Conservation (phyloP, 2,113 vertebrate species). For the Eurystomus gularis region DNA sequence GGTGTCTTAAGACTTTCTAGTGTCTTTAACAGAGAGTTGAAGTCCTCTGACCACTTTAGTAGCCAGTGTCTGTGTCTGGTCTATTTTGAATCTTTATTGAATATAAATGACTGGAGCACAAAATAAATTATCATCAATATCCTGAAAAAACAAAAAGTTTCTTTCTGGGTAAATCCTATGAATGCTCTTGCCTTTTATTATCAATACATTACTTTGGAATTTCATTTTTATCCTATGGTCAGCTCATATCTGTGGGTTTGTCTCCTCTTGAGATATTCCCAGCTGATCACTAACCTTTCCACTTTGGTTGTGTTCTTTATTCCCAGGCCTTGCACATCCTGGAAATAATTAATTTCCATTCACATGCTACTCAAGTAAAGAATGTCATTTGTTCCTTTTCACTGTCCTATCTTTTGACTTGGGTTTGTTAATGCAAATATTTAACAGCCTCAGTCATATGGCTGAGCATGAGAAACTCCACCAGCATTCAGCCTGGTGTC, state of each 20-base stretch:
- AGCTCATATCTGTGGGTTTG: not conserved
- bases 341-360: not conserved
- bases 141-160: not conserved
- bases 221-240: not conserved
- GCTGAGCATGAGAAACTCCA: not conserved
- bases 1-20: not conserved
- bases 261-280: not conserved
- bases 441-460: not conserved
- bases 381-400: not conserved
- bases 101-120: not conserved
- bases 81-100: not conserved
- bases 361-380: not conserved
- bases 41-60: not conserved
- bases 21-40: not conserved
- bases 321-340: not conserved
- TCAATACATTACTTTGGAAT: not conserved
- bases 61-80: not conserved
- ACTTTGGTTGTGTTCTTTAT: not conserved
- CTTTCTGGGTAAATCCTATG: not conserved
- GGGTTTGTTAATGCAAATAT: not conserved
- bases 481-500: not conserved
- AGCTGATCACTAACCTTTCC: not conserved
- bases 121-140: not conserved
- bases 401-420: not conserved
- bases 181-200: not conserved